These are phyloP conservation scores for Parauchenoglanis ngamensis DNA, from an alignment of 2,797 vertebrate species.

Conservation along the genomic window DNA sequence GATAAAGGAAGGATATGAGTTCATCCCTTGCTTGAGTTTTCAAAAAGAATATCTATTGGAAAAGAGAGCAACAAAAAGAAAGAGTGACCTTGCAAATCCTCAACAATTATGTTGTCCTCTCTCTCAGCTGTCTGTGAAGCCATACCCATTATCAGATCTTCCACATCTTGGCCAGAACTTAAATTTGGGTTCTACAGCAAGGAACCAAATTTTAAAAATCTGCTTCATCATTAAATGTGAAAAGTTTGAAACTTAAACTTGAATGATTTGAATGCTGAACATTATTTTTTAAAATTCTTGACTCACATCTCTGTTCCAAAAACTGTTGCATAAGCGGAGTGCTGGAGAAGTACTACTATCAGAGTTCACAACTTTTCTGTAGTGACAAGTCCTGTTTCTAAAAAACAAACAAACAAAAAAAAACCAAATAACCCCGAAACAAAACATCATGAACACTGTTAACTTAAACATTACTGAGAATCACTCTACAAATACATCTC, in stretches of 20 bases:
- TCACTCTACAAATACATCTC: neutral
- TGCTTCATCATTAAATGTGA: neutral
- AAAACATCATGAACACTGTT: neutral
- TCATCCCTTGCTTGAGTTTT: neutral
- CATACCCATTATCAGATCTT: conserved; percentile 93
- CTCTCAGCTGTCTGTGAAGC: conserved; percentile 89
- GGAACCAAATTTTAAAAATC: conserved; percentile 1
- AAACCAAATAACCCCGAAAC: neutral
- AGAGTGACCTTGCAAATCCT: conserved; percentile 88
- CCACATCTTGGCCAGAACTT: conserved; percentile 72
- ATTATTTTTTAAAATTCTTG: neutral
- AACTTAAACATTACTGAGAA: neutral
- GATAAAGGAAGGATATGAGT: neutral
- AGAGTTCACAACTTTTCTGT: conserved; percentile 62
- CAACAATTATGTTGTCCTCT: conserved; percentile 87
- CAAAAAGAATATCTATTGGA: neutral
- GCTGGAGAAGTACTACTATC: conserved; percentile 71
- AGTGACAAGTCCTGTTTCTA: conserved; percentile 82
- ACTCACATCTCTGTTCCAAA: conserved; percentile 89
- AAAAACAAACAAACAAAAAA: neutral
- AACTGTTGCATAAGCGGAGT: conserved; percentile 90
- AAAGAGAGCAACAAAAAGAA: neutral
- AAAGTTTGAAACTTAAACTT: neutral
- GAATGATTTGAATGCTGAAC: neutral
- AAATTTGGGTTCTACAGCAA: conserved; percentile 75